Percentiles rank a stretch among this genome's conserved stretches.
phyloP scores from a whole-genome alignment of 2,888 invertebrate species.

The Xiphydria camelus region DNA sequence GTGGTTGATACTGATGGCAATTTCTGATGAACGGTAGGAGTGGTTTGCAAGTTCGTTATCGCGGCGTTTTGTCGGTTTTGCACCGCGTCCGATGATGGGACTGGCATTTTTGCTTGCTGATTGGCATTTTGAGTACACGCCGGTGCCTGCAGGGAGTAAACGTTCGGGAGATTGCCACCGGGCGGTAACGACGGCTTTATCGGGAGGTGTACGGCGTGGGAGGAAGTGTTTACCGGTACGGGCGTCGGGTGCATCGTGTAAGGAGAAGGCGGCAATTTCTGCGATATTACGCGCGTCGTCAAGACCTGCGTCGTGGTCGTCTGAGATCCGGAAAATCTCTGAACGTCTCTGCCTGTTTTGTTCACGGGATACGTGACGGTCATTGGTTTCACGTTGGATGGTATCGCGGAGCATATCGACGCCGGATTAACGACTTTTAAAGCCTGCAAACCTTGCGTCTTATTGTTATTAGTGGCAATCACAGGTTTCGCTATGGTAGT shows the following conservation, averaged over 20 bases:
- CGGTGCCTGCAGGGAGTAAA: conserved; percentile 17
- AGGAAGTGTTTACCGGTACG: conserved; percentile 20
- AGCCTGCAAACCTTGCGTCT: neutral
- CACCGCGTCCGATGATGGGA: conserved; percentile 18
- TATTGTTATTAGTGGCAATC: conserved; percentile 19
- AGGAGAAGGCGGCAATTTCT: conserved; percentile 31
- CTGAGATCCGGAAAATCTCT: conserved; percentile 27
- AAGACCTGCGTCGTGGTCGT: conserved; percentile 37
- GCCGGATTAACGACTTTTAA: neutral
- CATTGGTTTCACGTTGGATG: conserved; percentile 32
- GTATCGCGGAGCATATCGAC: conserved; percentile 4
- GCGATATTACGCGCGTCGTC: conserved; percentile 40
- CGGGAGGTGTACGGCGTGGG: conserved; percentile 13
- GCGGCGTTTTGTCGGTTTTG: conserved; percentile 19
- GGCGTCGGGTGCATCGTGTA: conserved; percentile 26
- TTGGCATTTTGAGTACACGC: conserved; percentile 24
- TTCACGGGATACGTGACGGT: conserved; percentile 36
- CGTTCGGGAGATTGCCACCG: conserved; percentile 7
- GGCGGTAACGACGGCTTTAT: neutral
- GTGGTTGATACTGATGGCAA: conserved; percentile 30
- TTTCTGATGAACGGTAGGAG: conserved; percentile 28
- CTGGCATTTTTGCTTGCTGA: conserved; percentile 29
- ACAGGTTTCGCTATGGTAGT: conserved; percentile 13
- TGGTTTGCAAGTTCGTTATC: conserved; percentile 24
- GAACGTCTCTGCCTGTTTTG: conserved; percentile 29